phyloP scores from a whole-genome alignment of 2,113 vertebrate species.

The Mixornis gularis region DNA sequence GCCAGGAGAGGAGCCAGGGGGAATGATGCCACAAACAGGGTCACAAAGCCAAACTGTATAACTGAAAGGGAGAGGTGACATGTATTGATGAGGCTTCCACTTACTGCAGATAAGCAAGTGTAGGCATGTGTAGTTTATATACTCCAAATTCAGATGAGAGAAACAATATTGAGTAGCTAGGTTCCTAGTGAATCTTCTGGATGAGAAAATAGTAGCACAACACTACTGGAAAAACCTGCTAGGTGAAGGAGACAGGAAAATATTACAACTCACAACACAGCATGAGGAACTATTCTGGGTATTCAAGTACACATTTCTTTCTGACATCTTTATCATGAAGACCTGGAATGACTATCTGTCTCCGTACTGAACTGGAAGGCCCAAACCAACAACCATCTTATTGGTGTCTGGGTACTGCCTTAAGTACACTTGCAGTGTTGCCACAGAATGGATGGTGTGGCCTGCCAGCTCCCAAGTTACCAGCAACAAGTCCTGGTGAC shows the following conservation, averaged over 20 bases:
- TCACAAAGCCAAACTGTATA: conserved; percentile 96
- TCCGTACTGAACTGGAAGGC: not conserved
- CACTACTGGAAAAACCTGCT: not conserved
- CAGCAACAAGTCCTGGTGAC: not conserved
- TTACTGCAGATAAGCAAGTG: not conserved
- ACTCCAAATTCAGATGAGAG: not conserved
- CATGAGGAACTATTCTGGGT: not conserved
- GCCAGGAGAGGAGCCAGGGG: conserved; percentile 92
- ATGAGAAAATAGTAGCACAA: not conserved
- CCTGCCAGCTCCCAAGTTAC: not conserved
- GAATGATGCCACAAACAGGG: conserved; percentile 92
- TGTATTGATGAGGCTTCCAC: not conserved
- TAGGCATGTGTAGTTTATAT: not conserved
- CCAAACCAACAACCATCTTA: not conserved
- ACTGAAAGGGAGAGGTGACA: conserved; percentile 72
- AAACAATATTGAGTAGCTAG: not conserved
- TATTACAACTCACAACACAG: not conserved
- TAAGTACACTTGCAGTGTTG: not conserved
- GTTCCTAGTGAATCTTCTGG: not conserved
- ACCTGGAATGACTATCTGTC: not conserved
- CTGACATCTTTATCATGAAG: not conserved
- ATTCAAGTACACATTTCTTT: not conserved
- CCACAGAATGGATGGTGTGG: not conserved
- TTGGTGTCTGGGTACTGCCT: not conserved
- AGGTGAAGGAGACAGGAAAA: not conserved